phyloP scores from a whole-genome alignment of 2,888 invertebrate genomes.

The Platerodrilus igneus region DNA sequence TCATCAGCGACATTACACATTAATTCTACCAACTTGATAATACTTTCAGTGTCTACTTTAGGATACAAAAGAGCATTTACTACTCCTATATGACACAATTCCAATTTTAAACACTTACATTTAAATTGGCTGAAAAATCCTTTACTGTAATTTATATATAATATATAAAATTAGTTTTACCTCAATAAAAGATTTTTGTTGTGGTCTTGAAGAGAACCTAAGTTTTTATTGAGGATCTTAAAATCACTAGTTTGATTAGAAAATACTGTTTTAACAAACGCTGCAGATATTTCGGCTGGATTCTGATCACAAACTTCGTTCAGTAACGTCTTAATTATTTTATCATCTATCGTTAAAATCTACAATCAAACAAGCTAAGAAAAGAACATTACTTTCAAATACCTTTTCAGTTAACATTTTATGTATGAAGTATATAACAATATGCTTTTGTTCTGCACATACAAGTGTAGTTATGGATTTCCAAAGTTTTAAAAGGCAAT shows the following conservation, averaged over 20 bases:
- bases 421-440: conserved; percentile 6
- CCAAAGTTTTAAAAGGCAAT: conserved; percentile 17
- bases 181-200: conserved; percentile 14
- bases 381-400: not conserved
- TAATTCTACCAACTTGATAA: conserved; percentile 14
- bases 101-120: conserved; percentile 7
- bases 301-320: conserved; percentile 9
- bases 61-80: conserved; percentile 4
- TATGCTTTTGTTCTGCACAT: conserved; percentile 6
- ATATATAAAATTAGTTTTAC: conserved; percentile 16
- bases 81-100: conserved; percentile 9
- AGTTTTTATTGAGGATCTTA: conserved; percentile 9
- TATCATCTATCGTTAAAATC: conserved; percentile 12
- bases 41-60: not conserved
- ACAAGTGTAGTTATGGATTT: conserved; percentile 10
- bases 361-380: conserved; percentile 10
- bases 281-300: conserved; percentile 12
- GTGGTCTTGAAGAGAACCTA: conserved; percentile 11
- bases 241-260: not conserved
- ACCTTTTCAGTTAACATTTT: conserved; percentile 15
- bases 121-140: conserved; percentile 13
- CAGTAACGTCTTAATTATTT: conserved; percentile 8
- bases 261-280: conserved; percentile 8
- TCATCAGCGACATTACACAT: conserved; percentile 16
- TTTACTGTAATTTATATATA: too few relatives aligned